Evolutionary conservation across 35 echinoderm and acorn worm genomes (phyloP).

Genomic region (Holothuria glaberrima): DNA sequence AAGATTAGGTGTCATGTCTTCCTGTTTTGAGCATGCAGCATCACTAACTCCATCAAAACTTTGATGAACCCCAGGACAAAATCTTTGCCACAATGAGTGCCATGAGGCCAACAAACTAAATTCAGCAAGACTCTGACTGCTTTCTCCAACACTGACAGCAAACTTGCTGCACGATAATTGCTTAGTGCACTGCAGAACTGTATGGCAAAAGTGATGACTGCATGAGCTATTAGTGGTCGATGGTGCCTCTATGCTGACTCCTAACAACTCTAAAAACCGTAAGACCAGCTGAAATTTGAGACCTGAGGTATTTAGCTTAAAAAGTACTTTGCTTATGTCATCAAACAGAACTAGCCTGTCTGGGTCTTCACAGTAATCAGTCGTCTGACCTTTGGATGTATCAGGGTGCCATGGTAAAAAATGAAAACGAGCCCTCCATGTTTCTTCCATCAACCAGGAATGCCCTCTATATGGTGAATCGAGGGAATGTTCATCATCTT

Average conservation of each 20-base stretch:
- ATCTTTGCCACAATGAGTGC: constrained; percentile 24
- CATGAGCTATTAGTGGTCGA: neutral
- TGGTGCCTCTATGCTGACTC: constrained; percentile 41
- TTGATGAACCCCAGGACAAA: constrained; percentile 8
- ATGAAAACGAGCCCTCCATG: constrained; percentile 62
- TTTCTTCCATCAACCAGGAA: constrained; percentile 81
- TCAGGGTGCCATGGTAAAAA: constrained; percentile 89
- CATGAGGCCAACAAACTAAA: constrained; percentile 27
- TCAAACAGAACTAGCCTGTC: constrained; percentile 95
- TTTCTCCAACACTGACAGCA: neutral
- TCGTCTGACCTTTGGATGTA: constrained; percentile 67
- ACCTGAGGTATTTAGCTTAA: constrained; percentile 59
- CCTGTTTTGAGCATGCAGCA: too few relatives aligned
- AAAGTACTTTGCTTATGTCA: constrained; percentile 86
- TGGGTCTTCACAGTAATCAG: constrained; percentile 99
- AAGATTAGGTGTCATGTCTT: neutral
- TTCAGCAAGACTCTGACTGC: neutral
- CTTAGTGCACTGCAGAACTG: constrained; percentile 1
- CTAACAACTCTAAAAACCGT: constrained; percentile 81
- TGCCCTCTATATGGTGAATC: constrained; percentile 53
- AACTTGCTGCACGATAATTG: neutral
- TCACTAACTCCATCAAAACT: neutral
- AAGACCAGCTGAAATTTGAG: constrained; percentile 70
- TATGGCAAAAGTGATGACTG: neutral
- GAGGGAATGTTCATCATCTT: constrained; percentile 62